Conservation (phyloP, 2,888 invertebrate species). For the Hydropsyche betteni region DNA sequence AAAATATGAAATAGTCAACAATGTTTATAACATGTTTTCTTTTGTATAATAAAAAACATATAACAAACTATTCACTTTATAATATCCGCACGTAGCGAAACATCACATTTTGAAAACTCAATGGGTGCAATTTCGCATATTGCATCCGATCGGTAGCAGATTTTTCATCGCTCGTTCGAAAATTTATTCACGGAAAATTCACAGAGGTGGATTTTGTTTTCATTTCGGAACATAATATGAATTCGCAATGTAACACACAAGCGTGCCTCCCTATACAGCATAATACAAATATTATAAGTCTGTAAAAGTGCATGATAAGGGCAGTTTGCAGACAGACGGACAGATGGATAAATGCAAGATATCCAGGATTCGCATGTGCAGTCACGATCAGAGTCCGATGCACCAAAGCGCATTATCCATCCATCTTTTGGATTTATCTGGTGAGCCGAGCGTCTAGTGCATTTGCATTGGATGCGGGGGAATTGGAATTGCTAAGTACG, state of each 20-base stretch:
- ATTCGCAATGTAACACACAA: neutral
- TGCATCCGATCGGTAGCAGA: neutral
- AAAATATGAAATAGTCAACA: too few species aligned
- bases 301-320: neutral
- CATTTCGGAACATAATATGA: neutral
- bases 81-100: too few species aligned
- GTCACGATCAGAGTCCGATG: constrained; percentile 11
- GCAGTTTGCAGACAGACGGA: constrained; percentile 10
- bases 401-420: constrained; percentile 32
- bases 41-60: too few species aligned
- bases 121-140: constrained; percentile 8
- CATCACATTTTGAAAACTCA: neutral
- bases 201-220: constrained; percentile 5
- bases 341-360: neutral
- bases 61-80: too few species aligned
- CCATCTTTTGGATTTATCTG: constrained; percentile 35
- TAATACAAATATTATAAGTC: neutral
- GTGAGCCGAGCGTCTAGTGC: neutral
- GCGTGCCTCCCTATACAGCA: neutral
- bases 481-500: too few species aligned
- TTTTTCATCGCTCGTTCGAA: constrained; percentile 1
- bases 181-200: constrained; percentile 2
- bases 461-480: constrained; percentile 10
- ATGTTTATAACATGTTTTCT: too few species aligned
- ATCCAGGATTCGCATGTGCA: constrained; percentile 16